A percentile compares a stretch with the other conserved stretches of the same genome.
These are phyloP conservation scores for Myripristis jacobus DNA, from an alignment of 2,797 vertebrate species.

Conservation along the genomic window DNA sequence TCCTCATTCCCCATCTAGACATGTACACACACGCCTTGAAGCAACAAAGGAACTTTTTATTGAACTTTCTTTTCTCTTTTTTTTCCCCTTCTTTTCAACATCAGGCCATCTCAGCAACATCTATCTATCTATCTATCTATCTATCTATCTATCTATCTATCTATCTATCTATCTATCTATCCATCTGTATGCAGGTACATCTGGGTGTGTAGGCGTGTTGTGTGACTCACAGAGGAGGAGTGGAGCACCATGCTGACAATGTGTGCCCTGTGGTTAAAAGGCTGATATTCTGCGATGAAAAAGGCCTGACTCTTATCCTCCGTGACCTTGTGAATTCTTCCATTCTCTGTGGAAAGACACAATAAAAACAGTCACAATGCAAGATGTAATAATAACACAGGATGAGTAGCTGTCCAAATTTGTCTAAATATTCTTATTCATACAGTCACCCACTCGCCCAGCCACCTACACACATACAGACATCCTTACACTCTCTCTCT, in stretches of 20 bases:
- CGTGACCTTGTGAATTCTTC: conserved; percentile 77
- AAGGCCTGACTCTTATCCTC: conserved; percentile 23
- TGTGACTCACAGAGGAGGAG: conserved; percentile 64
- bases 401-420: background rate
- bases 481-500: background rate
- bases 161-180: too few relatives aligned
- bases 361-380: background rate
- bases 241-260: conserved; percentile 57
- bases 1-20: too few relatives aligned
- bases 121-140: too few relatives aligned
- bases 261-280: conserved; percentile 32
- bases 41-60: too few relatives aligned
- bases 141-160: too few relatives aligned
- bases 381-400: background rate
- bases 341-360: conserved; percentile 60
- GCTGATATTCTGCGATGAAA: conserved; percentile 73
- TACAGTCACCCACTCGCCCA: background rate
- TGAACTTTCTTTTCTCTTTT: too few relatives aligned
- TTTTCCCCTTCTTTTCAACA: too few relatives aligned
- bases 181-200: too few relatives aligned
- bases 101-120: too few relatives aligned
- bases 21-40: too few relatives aligned
- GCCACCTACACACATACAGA: background rate
- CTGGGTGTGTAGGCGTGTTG: background rate
- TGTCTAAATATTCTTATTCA: background rate